phyloP scores from a whole-genome alignment of 2,113 vertebrate species.

The Lepus timidus region DNA sequence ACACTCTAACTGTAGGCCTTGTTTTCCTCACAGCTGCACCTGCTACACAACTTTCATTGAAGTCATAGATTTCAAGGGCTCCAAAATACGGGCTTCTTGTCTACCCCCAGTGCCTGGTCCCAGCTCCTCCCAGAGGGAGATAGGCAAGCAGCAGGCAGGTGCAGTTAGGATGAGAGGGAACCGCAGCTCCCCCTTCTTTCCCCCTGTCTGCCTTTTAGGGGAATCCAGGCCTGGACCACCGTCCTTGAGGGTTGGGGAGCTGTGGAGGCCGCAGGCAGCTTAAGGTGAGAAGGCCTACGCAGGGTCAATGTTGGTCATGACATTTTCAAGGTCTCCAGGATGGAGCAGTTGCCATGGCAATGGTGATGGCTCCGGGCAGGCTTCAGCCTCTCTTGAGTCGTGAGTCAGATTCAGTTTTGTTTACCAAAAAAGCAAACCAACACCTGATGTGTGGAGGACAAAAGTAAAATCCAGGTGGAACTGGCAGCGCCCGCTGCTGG shows the following conservation, averaged over 20 bases:
- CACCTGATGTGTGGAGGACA: conserved; percentile 55
- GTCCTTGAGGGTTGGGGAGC: not conserved
- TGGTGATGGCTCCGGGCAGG: conserved; percentile 72
- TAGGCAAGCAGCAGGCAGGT: not conserved
- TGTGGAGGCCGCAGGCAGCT: not conserved
- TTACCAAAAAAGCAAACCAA: conserved; percentile 80
- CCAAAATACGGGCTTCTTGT: not conserved
- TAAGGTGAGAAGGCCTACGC: conserved; percentile 29
- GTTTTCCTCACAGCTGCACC: not conserved
- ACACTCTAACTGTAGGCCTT: not conserved
- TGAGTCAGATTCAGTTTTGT: conserved; percentile 86
- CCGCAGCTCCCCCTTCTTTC: not conserved
- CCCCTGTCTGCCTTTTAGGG: not conserved
- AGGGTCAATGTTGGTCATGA: conserved; percentile 41
- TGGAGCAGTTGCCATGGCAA: conserved; percentile 86
- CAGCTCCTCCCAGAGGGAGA: not conserved
- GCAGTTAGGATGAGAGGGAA: not conserved
- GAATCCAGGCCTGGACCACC: not conserved
- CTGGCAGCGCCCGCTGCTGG: conserved; percentile 43
- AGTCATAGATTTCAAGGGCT: not conserved
- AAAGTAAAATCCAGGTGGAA: conserved; percentile 75
- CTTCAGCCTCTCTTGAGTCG: conserved; percentile 81
- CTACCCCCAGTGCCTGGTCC: not conserved
- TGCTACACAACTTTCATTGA: not conserved
- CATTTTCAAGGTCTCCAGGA: conserved; percentile 75